phyloP scores from a whole-genome alignment of 2,797 vertebrate species.

The Petrocephalus sullivani region DNA sequence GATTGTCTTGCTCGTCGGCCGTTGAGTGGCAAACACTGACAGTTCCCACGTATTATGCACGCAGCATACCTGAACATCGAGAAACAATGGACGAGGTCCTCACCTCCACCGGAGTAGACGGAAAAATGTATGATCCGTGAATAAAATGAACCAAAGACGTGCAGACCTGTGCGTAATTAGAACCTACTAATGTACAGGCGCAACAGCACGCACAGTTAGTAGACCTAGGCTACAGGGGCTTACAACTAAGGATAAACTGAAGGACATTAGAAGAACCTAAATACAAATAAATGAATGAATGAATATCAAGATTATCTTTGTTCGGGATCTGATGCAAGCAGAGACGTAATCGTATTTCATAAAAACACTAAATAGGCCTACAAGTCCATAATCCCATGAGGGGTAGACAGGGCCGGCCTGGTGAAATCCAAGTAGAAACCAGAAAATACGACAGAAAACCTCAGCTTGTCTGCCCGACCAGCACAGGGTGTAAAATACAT shows the following conservation, averaged over 20 bases:
- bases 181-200: background rate
- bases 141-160: background rate
- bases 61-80: background rate
- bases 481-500: background rate
- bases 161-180: background rate
- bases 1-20: constrained; percentile 39
- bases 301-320: background rate
- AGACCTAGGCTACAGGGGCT: background rate
- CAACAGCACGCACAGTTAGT: background rate
- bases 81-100: background rate
- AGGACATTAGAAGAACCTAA: background rate
- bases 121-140: background rate
- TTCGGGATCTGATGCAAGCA: background rate
- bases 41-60: constrained; percentile 35
- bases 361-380: background rate
- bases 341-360: background rate
- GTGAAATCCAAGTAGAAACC: background rate
- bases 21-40: constrained; percentile 41
- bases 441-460: background rate
- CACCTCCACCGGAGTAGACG: background rate
- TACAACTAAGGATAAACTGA: background rate
- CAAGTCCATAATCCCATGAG: background rate
- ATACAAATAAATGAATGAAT: background rate
- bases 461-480: background rate
- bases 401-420: background rate